Base-by-base conservation (phyloP, 2,888 invertebrate genomes). In the Drosophila robusta region DNA sequence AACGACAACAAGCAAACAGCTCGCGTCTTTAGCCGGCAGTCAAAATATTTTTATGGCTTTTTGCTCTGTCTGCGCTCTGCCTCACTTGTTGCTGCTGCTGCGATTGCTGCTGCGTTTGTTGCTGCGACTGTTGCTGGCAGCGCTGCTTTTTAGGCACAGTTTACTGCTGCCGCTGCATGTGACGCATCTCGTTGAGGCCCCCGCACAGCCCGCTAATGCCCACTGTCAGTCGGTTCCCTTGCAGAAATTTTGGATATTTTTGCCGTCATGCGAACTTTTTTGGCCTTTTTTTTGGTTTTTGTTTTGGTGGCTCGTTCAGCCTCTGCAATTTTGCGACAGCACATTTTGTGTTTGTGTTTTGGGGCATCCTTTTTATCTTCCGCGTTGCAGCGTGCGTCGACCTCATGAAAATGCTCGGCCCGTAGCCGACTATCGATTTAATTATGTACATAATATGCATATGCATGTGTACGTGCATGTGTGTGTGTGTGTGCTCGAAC, bases 351-450 rank as follows among this genome's bases (percentile, higher is more conserved):
- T 63, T 52, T 44, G 49, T 44, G 54, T 69, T 75, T 87, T 76
- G 76, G 81, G 82, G 84, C 81, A 88, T 85, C 89, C 87, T 87
- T 88, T 85, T 82, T 80, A 86, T 86, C 81, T 88, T 86, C 87
- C 89, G 89, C 87, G 89, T 86, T 88, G 75, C 81, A 68, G 84
- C 70, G 85, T 62, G 49, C 85, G 61, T 69, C 70, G 85, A 86
- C 79, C 85, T 55, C 72, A 65, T 49, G 58, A 34, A 46, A 50
- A 50, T 38, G 60, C 32, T 38, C 52, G 24, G 45, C 47, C 44
- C 32, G 29, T 34, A 52, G 61, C 46, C 32, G 60, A 55, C 69
- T 75, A 78, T 81, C 77, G 81, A 77, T 72, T 77, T 75, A 77
- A 78, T 84, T 81, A 75, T 76, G 70, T 56, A 55, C 61, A 73